Conservation (phyloP, 1,140 invertebrate genomes). For the Bombus turneri region DNA sequence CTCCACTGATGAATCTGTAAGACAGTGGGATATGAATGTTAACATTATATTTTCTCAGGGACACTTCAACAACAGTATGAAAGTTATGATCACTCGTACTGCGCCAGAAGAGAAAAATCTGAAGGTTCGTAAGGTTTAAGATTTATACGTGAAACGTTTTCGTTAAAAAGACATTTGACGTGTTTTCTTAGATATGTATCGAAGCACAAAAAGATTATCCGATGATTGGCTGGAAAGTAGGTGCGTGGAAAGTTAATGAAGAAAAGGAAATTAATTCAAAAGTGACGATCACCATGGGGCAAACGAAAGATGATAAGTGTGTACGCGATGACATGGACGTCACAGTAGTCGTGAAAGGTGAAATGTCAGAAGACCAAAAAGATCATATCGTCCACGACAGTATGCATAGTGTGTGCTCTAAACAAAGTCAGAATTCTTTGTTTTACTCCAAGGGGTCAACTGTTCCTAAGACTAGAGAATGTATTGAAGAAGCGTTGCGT, state of each 20-base stretch:
- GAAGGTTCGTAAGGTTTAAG: constrained; percentile 54
- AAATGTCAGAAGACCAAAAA: constrained; percentile 69
- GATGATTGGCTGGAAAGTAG: neutral
- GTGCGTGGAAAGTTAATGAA: constrained; percentile 53
- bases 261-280: constrained; percentile 70
- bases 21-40: constrained; percentile 74
- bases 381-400: constrained; percentile 50
- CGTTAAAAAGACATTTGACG: neutral
- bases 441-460: constrained; percentile 41
- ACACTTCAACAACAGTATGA: constrained; percentile 68
- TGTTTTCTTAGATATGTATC: constrained; percentile 73
- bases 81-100: constrained; percentile 70
- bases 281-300: constrained; percentile 70
- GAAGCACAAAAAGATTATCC: constrained; percentile 73
- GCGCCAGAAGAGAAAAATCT: constrained; percentile 73
- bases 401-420: constrained; percentile 52
- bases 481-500: constrained; percentile 60
- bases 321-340: constrained; percentile 62
- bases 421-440: constrained; percentile 62
- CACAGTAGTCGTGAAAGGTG: constrained; percentile 57
- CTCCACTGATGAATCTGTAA: constrained; percentile 57
- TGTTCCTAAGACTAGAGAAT: constrained; percentile 68
- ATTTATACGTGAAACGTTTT: neutral
- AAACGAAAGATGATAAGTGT: constrained; percentile 71
- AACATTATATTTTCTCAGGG: constrained; percentile 69